Evolutionary conservation across 2,888 invertebrate genomes (phyloP).

Genomic region (Allygus modestus): DNA sequence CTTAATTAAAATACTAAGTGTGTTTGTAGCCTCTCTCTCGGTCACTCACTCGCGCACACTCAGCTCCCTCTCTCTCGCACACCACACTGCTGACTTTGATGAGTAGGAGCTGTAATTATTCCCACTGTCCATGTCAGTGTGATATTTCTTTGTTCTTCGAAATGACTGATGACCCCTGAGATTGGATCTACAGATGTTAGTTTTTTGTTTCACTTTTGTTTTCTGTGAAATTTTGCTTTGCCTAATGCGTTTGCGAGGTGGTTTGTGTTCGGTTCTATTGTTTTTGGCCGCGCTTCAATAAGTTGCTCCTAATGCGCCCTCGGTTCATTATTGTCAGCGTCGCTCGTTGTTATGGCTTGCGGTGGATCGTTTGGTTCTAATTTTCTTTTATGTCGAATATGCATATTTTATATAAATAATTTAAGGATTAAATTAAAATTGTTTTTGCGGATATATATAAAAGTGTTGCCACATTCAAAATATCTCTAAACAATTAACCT

Average conservation of each 20-base stretch:
- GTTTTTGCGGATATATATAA: too few relatives aligned
- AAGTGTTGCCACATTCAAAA: too few relatives aligned
- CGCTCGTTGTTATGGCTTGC: neutral
- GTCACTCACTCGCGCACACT: slow-evolving; percentile 9
- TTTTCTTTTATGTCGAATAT: neutral
- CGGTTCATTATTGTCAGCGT: neutral
- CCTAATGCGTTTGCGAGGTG: slow-evolving; percentile 42
- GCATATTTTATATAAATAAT: too few relatives aligned
- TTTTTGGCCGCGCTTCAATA: slow-evolving; percentile 43
- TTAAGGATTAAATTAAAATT: too few relatives aligned
- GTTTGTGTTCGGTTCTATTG: slow-evolving; percentile 1
- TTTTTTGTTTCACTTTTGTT: slow-evolving; percentile 58
- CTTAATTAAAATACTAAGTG: slow-evolving; percentile 62
- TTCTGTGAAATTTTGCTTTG: slow-evolving; percentile 56
- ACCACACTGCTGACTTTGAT: slow-evolving; percentile 55
- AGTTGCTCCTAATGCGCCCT: slow-evolving; percentile 2
- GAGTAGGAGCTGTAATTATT: slow-evolving; percentile 61
- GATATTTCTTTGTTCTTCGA: slow-evolving; percentile 63
- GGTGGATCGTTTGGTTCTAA: neutral
- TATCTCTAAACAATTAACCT: too few relatives aligned
- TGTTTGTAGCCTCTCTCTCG: slow-evolving; percentile 43
- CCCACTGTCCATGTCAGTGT: slow-evolving; percentile 57
- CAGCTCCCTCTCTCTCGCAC: neutral
- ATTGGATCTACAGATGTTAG: slow-evolving; percentile 59
- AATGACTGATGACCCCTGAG: slow-evolving; percentile 61